A percentile compares a stretch with the other conserved stretches of the same genome.
These are phyloP conservation scores for Tridacna gigas DNA, from an alignment of 2,888 invertebrate species.

Conservation along the genomic window DNA sequence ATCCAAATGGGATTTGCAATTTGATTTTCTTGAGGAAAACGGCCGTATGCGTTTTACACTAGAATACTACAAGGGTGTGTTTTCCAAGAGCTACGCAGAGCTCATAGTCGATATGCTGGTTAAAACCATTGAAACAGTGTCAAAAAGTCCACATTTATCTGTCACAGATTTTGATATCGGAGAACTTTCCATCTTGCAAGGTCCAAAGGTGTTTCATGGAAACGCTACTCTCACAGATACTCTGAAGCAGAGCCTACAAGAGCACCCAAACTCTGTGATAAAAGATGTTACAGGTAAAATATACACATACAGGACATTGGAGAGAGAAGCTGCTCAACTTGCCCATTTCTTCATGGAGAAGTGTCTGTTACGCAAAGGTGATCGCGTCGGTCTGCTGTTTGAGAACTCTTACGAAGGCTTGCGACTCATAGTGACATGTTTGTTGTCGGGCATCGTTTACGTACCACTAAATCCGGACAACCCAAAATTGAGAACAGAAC, in stretches of 20 bases:
- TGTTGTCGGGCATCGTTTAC: slow-evolving; percentile 1
- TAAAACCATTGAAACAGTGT: neutral
- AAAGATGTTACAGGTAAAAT: neutral
- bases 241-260: neutral
- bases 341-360: neutral
- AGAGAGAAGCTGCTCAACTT: neutral
- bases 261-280: neutral
- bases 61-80: neutral
- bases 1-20: slow-evolving; percentile 4
- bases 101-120: neutral
- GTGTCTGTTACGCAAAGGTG: neutral
- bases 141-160: neutral
- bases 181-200: neutral
- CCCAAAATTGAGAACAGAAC: neutral
- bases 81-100: neutral
- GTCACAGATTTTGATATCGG: neutral
- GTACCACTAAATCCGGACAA: slow-evolving; percentile 1
- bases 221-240: neutral
- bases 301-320: neutral
- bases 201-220: neutral
- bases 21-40: neutral
- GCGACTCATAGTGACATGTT: neutral
- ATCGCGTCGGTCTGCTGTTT: neutral
- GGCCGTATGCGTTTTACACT: neutral
- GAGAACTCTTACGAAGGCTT: neutral